These are phyloP conservation scores for Noctilio leporinus DNA, from an alignment of 2,113 vertebrate species.

Conservation along the genomic window DNA sequence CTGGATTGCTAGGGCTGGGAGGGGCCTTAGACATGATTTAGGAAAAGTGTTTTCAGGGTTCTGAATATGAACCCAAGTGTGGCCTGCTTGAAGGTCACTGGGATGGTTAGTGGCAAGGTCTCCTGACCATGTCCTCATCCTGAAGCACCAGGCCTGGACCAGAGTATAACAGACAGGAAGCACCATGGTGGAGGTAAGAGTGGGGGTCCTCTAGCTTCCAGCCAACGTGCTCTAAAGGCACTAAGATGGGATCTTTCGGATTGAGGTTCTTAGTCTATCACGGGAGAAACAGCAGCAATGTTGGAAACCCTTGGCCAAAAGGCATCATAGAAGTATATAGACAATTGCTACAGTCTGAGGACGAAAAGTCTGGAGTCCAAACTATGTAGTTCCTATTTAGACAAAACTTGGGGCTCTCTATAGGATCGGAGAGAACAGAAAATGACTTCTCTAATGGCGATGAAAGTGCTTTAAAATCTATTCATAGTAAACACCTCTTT, in stretches of 20 bases:
- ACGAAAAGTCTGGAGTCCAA: neutral
- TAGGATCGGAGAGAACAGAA: neutral
- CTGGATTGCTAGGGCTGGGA: neutral
- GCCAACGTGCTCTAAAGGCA: neutral
- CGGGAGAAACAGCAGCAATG: neutral
- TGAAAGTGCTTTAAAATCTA: neutral
- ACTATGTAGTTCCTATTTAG: neutral
- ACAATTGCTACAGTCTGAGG: neutral
- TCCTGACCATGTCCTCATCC: neutral
- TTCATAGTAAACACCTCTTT: neutral
- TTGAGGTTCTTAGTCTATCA: neutral
- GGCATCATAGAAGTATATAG: neutral
- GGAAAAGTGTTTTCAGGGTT: neutral
- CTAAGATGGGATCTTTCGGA: neutral
- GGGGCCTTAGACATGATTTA: neutral
- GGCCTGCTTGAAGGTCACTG: neutral
- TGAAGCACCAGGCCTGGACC: neutral
- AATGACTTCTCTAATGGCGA: neutral
- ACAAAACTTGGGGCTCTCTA: neutral
- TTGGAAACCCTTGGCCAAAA: neutral
- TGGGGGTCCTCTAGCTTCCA: neutral
- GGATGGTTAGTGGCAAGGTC: neutral
- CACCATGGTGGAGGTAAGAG: fast-evolving
- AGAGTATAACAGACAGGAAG: neutral
- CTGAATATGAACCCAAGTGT: neutral